Conservation (phyloP, 2,113 vertebrate genomes). For the Piaya cayana region DNA sequence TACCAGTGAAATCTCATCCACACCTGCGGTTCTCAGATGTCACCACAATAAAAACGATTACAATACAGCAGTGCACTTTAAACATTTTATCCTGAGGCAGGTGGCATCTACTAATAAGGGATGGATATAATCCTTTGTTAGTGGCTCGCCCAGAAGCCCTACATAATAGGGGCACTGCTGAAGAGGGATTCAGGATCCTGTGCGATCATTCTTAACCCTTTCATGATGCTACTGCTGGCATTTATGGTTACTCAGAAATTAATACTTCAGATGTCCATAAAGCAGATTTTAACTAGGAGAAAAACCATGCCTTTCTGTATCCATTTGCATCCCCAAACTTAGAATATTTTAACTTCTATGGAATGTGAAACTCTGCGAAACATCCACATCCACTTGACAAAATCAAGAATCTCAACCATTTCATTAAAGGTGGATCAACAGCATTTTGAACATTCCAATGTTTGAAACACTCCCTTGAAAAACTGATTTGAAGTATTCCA, state of each 20-base stretch:
- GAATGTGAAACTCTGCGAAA: background rate
- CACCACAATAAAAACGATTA: background rate
- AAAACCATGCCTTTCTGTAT: background rate
- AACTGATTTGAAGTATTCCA: background rate
- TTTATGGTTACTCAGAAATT: background rate
- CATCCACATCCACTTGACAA: fast-evolving
- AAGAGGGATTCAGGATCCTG: background rate
- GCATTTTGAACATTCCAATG: background rate
- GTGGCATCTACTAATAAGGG: background rate
- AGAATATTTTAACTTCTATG: background rate
- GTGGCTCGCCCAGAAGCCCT: background rate
- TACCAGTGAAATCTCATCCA: background rate
- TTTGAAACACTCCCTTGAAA: background rate
- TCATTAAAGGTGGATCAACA: background rate
- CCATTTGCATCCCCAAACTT: background rate
- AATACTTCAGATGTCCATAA: background rate
- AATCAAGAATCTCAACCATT: background rate
- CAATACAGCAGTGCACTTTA: background rate
- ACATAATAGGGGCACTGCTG: background rate
- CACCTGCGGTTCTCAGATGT: background rate
- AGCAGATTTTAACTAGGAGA: background rate
- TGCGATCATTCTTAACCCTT: background rate
- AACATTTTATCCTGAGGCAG: background rate
- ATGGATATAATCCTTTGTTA: background rate
- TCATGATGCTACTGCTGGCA: background rate